A percentile compares a stretch with the other conserved stretches of the same genome.
These are phyloP conservation scores for Cordilura impudica DNA, from an alignment of 2,888 invertebrate genomes.

Conservation along the genomic window DNA sequence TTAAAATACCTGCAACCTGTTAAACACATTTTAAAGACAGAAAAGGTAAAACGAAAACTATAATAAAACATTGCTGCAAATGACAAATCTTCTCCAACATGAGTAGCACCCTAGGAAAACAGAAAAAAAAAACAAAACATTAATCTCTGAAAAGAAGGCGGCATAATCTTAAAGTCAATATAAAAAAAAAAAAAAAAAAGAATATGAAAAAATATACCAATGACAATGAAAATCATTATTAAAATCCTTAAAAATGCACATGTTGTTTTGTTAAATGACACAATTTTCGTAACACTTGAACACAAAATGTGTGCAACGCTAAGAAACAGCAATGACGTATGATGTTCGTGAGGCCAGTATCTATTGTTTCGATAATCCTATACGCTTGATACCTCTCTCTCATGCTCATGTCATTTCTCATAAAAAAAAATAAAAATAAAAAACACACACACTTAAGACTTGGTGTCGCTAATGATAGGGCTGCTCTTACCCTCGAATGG, in stretches of 20 bases:
- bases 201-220: slow-evolving; percentile 47
- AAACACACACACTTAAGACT: slow-evolving; percentile 19
- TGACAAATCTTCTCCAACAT: slow-evolving; percentile 54
- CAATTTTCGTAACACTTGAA: slow-evolving; percentile 58
- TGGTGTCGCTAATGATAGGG: slow-evolving; percentile 58
- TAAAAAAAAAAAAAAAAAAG: slow-evolving; percentile 36
- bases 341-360: slow-evolving; percentile 46
- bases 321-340: slow-evolving; percentile 43
- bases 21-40: slow-evolving; percentile 17
- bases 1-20: slow-evolving; percentile 49
- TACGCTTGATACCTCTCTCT: not conserved
- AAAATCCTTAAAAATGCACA: slow-evolving; percentile 59
- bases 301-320: not conserved
- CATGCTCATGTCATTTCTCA: not conserved
- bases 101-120: slow-evolving; percentile 20
- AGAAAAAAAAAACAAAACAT: slow-evolving; percentile 20
- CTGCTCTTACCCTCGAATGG: slow-evolving; percentile 34
- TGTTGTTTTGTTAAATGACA: slow-evolving; percentile 58
- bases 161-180: slow-evolving; percentile 62
- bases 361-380: slow-evolving; percentile 32
- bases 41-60: slow-evolving; percentile 22
- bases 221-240: slow-evolving; percentile 58
- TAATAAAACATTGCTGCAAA: slow-evolving; percentile 29
- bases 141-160: slow-evolving; percentile 56
- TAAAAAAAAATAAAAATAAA: not conserved